phyloP scores from a whole-genome alignment of 2,888 invertebrate genomes.

The Euclidia mi region DNA sequence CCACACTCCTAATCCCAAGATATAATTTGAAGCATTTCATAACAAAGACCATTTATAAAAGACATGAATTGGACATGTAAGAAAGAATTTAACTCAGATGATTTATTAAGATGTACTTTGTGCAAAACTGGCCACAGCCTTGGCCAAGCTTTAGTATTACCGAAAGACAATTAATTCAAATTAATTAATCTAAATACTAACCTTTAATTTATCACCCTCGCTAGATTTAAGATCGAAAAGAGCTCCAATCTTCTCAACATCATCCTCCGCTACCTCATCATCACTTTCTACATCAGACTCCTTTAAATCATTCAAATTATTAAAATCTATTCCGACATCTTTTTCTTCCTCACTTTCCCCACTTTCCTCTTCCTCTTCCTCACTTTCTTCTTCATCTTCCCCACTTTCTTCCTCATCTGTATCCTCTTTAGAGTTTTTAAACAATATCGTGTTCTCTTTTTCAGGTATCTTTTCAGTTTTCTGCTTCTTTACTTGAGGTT shows the following conservation, averaged over 20 bases:
- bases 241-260: conserved; percentile 65
- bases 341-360: conserved; percentile 49
- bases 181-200: conserved; percentile 39
- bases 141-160: too few relatives aligned
- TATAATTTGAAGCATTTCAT: too few relatives aligned
- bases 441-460: conserved; percentile 28
- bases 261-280: conserved; percentile 59
- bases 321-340: conserved; percentile 48
- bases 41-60: too few relatives aligned
- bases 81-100: too few relatives aligned
- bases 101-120: too few relatives aligned
- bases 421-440: conserved; percentile 37
- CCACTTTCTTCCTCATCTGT: conserved; percentile 34
- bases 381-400: conserved; percentile 37
- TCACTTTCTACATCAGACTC: conserved; percentile 80
- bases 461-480: conserved; percentile 16
- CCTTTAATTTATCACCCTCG: conserved; percentile 80
- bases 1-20: too few relatives aligned
- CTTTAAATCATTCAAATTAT: conserved; percentile 85
- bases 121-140: too few relatives aligned
- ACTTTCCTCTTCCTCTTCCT: conserved; percentile 44
- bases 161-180: too few relatives aligned
- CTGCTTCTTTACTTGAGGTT: not conserved
- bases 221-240: conserved; percentile 75
- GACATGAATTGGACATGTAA: too few relatives aligned